Conservation (phyloP, 2,888 invertebrate genomes). For the Limenitis camilla region DNA sequence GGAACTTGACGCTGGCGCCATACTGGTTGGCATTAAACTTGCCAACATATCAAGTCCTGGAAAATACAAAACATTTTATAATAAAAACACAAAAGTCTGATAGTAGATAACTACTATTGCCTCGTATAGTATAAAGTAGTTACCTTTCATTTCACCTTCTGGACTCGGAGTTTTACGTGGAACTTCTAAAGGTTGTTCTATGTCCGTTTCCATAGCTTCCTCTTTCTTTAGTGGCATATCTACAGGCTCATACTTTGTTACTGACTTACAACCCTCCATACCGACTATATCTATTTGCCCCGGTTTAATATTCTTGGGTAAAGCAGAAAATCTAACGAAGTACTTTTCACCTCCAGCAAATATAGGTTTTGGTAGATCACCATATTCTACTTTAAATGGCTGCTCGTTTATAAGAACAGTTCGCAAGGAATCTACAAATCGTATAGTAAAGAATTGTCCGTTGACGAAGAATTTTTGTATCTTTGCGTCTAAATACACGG, state of each 20-base stretch:
- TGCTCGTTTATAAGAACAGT: constrained; percentile 86
- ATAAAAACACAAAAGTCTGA: too few relatives aligned
- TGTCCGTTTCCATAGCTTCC: constrained; percentile 41
- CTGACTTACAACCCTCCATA: constrained; percentile 77
- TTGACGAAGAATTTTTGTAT: constrained; percentile 85
- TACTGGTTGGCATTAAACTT: constrained; percentile 77
- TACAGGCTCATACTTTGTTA: constrained; percentile 3
- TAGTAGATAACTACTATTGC: not conserved
- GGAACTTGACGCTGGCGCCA: constrained; percentile 72
- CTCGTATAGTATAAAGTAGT: constrained; percentile 8
- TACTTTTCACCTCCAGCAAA: constrained; percentile 83
- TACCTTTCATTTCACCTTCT: constrained; percentile 57
- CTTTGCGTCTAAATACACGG: constrained; percentile 88
- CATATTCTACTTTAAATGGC: constrained; percentile 86
- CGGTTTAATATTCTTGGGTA: constrained; percentile 82
- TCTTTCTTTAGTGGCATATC: constrained; percentile 24
- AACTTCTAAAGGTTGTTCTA: constrained; percentile 31
- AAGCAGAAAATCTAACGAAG: constrained; percentile 85
- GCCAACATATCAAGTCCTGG: constrained; percentile 78
- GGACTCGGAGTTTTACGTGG: constrained; percentile 54
- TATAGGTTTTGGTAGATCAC: constrained; percentile 87
- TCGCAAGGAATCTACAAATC: constrained; percentile 85
- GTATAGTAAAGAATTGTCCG: constrained; percentile 81
- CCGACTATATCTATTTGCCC: constrained; percentile 81
- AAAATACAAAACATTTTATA: too few relatives aligned